Base-by-base conservation (phyloP, 2,113 vertebrate species). In the Calonectris borealis region DNA sequence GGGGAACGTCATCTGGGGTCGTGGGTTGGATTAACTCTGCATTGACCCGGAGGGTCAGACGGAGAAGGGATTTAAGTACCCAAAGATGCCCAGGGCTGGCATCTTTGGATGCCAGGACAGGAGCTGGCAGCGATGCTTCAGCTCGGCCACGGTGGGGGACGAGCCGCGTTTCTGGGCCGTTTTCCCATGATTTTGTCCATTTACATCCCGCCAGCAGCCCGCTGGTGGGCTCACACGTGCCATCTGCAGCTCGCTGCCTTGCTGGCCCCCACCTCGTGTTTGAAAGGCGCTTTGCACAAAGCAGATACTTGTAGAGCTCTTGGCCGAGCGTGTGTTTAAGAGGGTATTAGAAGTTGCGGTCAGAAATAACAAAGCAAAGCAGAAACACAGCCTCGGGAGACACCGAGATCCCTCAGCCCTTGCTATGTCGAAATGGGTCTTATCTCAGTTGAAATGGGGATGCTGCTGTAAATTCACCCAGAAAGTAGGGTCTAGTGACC, bases 101-200 rank as follows among this genome's bases (percentile, higher is more conserved):
- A 38, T 38, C 36, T 38, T 38, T 38, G 36, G 36, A 38, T 38
- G 36, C 36, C 36, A 38, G 36, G 27, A 38, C 46, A 62, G 68
- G 34, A 68, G 49, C 42, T 2, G 7, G 60, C 15, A 57, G 62
- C 0, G 13, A 19, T 25, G 38, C 38, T 78, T 12, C 8, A 61
- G 34, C 15, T 64, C 0, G 3, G 8, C 25, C 7, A 0, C 1
- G 2, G n/a, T 0, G 3, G 9, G 27, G 31, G 25, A 13, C 0
- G 1, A 83, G 58, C n/a, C 2, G 1, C 0, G 0, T 66, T 85
- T 83, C 62, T 38, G 61, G 52, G 66, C 73, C 3, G 6, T 34
- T 78, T 90, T 38, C 46, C n/a, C 4, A 0, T 9, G 22, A 21
- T 40, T 94, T 78, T 27, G 29, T 19, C 73, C 48, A 12, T 77